These are phyloP conservation scores for Orthosia gracilis DNA, from an alignment of 2,888 invertebrate species.

Conservation along the genomic window DNA sequence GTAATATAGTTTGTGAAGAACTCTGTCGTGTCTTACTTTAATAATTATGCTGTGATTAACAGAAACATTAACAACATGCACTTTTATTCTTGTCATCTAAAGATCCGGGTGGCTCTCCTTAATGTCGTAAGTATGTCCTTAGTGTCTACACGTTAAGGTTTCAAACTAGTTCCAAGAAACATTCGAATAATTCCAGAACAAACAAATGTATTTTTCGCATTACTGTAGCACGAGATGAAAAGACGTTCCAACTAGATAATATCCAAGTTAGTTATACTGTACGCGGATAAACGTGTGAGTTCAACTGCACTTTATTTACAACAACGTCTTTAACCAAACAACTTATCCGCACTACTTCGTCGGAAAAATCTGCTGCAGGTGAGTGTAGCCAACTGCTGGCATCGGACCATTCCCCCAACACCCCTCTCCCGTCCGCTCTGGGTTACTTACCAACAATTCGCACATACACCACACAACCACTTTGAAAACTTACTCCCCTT, in stretches of 20 bases:
- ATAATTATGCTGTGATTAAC: no score
- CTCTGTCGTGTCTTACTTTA: neutral
- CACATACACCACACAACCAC: conserved; percentile 35
- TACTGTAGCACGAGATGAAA: conserved; percentile 8
- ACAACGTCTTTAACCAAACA: conserved; percentile 28
- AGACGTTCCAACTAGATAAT: conserved; percentile 19
- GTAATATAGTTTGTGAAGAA: neutral
- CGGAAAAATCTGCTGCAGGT: conserved; percentile 34
- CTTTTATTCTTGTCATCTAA: no score
- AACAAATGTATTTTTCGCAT: conserved; percentile 27
- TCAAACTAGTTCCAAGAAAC: conserved; percentile 25
- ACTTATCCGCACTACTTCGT: conserved; percentile 11
- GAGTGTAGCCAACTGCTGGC: conserved; percentile 17
- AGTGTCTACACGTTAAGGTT: neutral
- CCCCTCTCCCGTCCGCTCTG: neutral
- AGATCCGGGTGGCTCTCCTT: no score
- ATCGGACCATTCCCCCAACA: neutral
- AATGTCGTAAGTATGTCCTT: no score
- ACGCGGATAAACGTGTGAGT: conserved; percentile 22
- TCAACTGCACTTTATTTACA: conserved; percentile 28
- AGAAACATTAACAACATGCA: no score
- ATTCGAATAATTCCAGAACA: conserved; percentile 29
- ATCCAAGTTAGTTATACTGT: conserved; percentile 18
- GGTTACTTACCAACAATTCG: conserved; percentile 35
- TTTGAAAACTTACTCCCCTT: conserved; percentile 51